Base-by-base conservation (phyloP, 2,888 invertebrate genomes). In the Cosmorhoe ocellata region DNA sequence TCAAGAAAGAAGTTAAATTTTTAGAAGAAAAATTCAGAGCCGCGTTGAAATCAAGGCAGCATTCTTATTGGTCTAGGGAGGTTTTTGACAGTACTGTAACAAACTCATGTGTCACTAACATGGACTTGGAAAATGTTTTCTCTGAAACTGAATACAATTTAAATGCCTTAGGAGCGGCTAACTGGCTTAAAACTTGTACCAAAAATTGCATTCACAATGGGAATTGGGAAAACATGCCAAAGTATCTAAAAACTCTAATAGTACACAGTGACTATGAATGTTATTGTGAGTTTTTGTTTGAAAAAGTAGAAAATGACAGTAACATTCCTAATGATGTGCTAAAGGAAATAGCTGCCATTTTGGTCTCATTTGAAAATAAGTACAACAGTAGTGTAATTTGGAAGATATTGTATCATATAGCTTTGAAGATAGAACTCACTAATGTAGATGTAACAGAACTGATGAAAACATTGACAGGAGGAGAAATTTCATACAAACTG, bases 331-430 rank as follows among this genome's bases (percentile, higher is more conserved):
- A 63, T 51, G 51, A 66, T 39, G 28, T 66, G 11, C 47, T 81
- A 26, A 14, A 44, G 48, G 37, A 76, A 41, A 65, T 84, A 9
- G 60, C 59, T 44, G 45, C 70, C 28, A 56, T 68, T 37, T 65
- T 88, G n/a, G 39, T 81, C n/a, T 26, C 44, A 12, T 71, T 60
- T 55, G 58, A 74, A 44, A 65, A 66, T 6, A 76, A 66, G 54
- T 71, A 61, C 54, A 49, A 57, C 8, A 76, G 74, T 57, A 59
- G 66, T 60, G 51, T 68, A 9, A 57, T 77, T 56, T 89, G 86
- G 86, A 69, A 73, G 56, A 71, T 81, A 11, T 53, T 90, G 5
- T 85, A 81, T 61, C 58, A 71, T 56, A 77, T 88, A 63, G 79
- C 83, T 37, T 48, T 61, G 34, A 67, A 59, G 57, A 59, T 62